A percentile compares a stretch with the other conserved stretches of the same genome.
Conservation (phyloP, 92 coral and sea anemone species). For the Porites lobata region DNA sequence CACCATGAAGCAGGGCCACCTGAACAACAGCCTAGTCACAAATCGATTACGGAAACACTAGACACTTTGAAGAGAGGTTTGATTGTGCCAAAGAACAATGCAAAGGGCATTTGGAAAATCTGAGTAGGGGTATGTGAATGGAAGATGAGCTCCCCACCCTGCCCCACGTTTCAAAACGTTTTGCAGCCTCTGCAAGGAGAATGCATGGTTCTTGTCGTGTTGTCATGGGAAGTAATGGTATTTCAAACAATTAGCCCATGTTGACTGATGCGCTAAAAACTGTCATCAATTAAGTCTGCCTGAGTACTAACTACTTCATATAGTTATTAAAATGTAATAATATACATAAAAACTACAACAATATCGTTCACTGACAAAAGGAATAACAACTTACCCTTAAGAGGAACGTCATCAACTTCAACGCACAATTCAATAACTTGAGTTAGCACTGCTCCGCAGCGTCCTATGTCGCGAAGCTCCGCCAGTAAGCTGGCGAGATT, state of each 20-base stretch:
- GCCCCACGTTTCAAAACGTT: too few species aligned
- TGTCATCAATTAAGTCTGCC: not conserved
- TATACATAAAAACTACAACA: not conserved
- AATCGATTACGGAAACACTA: too few species aligned
- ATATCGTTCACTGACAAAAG: not conserved
- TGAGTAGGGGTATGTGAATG: too few species aligned
- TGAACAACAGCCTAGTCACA: too few species aligned
- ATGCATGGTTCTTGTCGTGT: not conserved
- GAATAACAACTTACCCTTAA: constrained; percentile 76
- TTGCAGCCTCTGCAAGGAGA: too few species aligned
- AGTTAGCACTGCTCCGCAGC: constrained; percentile 76
- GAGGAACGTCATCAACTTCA: constrained; percentile 73
- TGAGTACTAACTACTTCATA: constrained; percentile 17
- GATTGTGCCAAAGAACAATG: too few species aligned
- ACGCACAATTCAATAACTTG: constrained; percentile 83
- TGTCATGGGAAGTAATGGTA: constrained; percentile 6
- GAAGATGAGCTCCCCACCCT: too few species aligned
- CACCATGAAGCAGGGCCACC: too few species aligned
- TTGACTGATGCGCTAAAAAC: not conserved
- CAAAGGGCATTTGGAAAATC: too few species aligned
- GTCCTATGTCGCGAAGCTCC: constrained; percentile 79
- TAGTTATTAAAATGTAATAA: not conserved
- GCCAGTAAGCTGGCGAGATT: constrained; percentile 93
- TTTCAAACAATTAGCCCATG: constrained; percentile 6
- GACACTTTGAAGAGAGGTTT: too few species aligned